Base-by-base conservation (phyloP, 2,797 vertebrate genomes). In the Crenuchus spilurus region DNA sequence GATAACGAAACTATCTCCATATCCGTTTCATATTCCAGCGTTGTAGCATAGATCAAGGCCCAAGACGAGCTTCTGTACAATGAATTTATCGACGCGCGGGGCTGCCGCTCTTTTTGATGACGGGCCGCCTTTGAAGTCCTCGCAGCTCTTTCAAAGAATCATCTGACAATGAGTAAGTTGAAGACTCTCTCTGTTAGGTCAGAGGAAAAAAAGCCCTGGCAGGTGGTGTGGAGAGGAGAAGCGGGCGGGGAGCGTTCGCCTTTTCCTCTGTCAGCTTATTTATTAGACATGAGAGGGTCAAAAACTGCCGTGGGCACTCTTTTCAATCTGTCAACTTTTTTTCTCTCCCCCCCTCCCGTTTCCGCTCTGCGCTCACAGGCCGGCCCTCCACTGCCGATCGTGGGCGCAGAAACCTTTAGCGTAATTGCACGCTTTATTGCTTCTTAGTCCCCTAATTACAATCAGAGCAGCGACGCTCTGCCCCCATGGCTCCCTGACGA, bases 11-110 rank as follows among this genome's bases (percentile, higher is more conserved):
- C 74, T 74, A 76, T 79, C 72, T 75, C 65, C 48, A 76, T 74
- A 85, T 81, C 81, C 76, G 58, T 81, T 85, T 84, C 85, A 82
- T 78, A 78, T 86, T 88, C 82, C 71, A 70, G 80, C 83, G 75
- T 70, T 78, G 70, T 74, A 64, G 77, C 66, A 78, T 48, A 82
- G 78, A 90, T 89, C 82, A 77, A 82, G 85, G 82, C 81, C 48
- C 70, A 58, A 74, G 78, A 78, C 22, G 22, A 54, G 70, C 37
- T 70, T 73, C 75, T 58, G 64, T 78, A 84, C 83, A 79, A 79
- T 78, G 62, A 79, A 75, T 84, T 79, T 78, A 84, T 83, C 74
- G 66, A 70, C 75, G 63, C 11, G 61, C 33, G 14, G 63, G 31
- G 33, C 33, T 14, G 37, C 63, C 10, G 37, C 57, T 75, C 67